A percentile compares a stretch with the other conserved stretches of the same genome.
Conservation (phyloP, 1,140 invertebrate genomes). For the Saccostrea cuccullata region DNA sequence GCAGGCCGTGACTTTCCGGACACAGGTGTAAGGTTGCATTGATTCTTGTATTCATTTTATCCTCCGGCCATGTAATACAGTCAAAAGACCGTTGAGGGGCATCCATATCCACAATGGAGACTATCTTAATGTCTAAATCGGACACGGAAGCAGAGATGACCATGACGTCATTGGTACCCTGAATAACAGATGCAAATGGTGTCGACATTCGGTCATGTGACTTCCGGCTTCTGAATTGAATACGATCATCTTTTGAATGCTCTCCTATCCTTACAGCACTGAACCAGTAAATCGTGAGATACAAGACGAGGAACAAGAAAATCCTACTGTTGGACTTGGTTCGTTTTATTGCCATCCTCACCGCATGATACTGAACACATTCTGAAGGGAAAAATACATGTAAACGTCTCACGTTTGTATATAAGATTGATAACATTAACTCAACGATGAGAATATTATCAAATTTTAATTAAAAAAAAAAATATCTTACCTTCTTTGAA, state of each 20-base stretch:
- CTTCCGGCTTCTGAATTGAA: background rate
- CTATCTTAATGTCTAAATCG: background rate
- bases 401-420: background rate
- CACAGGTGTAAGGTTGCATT: background rate
- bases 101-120: background rate
- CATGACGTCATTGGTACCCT: background rate
- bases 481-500: background rate
- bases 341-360: background rate
- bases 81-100: background rate
- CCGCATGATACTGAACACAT: background rate
- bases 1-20: background rate
- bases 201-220: background rate
- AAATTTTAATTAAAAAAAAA: too few species aligned
- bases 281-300: background rate
- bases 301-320: background rate
- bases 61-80: background rate
- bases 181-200: background rate
- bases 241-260: background rate
- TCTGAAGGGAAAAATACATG: background rate
- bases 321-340: background rate
- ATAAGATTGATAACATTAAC: background rate
- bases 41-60: background rate
- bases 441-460: too few species aligned
- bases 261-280: background rate
- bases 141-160: background rate